Conservation (phyloP, 1,140 invertebrate genomes). For the Adoxophyes honmai region DNA sequence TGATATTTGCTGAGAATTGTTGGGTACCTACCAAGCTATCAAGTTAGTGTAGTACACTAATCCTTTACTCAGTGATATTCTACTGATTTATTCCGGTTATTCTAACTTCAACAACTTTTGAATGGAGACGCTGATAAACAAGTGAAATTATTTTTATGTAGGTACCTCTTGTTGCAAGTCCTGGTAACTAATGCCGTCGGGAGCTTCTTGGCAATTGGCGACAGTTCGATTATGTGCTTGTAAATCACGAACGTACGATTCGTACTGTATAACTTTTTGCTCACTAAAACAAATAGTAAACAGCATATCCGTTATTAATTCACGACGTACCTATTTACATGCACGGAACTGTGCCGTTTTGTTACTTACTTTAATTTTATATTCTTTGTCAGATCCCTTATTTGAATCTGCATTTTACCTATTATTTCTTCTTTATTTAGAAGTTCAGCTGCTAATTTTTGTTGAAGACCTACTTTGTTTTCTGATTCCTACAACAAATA, state of each 20-base stretch:
- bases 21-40: no score
- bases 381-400: conserved; percentile 60
- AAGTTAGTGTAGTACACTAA: no score
- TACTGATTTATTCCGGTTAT: no score
- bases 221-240: conserved; percentile 45
- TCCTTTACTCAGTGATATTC: no score
- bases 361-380: conserved; percentile 57
- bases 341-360: neutral
- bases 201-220: conserved; percentile 43
- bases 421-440: conserved; percentile 64
- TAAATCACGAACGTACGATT: conserved; percentile 56
- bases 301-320: neutral
- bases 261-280: conserved; percentile 66
- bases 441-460: conserved; percentile 61
- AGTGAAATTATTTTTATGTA: no score
- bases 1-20: no score
- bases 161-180: conserved; percentile 67
- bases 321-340: no score
- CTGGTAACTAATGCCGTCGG: conserved; percentile 46
- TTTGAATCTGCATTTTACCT: conserved; percentile 62
- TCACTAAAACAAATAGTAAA: conserved; percentile 40
- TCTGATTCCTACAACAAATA: conserved; percentile 52
- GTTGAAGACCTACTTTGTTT: conserved; percentile 62
- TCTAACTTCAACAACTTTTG: no score
- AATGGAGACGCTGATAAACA: no score